Evolutionary conservation across 1,140 invertebrate genomes (phyloP).

Genomic region (Bactericera cockerelli): DNA sequence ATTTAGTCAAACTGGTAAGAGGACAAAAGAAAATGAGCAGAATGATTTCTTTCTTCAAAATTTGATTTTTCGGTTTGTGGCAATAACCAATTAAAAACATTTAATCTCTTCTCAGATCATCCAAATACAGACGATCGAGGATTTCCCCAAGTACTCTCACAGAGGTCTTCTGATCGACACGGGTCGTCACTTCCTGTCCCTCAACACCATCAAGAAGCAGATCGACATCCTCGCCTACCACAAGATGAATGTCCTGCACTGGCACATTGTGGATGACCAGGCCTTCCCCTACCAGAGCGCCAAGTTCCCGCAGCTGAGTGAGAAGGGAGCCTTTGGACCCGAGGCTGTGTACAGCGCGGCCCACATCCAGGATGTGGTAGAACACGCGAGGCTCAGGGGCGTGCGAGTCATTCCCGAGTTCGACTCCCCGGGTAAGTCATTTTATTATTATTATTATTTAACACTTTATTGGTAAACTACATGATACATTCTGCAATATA

Average conservation of each 20-base stretch:
- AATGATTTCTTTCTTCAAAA: no score
- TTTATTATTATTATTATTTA: no score
- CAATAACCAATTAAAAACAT: no score
- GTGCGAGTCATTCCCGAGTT: conserved; percentile 83
- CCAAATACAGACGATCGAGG: conserved; percentile 33
- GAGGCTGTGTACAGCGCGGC: conserved; percentile 45
- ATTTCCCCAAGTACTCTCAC: conserved; percentile 54
- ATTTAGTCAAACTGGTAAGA: no score
- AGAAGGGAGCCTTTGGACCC: conserved; percentile 53
- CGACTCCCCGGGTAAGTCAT: conserved; percentile 57
- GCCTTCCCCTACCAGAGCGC: conserved; percentile 70
- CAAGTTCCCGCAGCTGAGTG: conserved; percentile 46
- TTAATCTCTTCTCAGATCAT: background rate
- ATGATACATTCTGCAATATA: no score
- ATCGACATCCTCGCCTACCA: conserved; percentile 71
- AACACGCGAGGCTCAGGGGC: conserved; percentile 62
- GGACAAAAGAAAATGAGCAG: no score
- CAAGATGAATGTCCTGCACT: conserved; percentile 84
- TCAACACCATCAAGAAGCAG: conserved; percentile 42
- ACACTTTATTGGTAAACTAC: no score
- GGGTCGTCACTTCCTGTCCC: conserved; percentile 55
- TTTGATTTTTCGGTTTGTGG: no score
- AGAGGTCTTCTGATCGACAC: conserved; percentile 68
- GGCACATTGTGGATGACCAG: conserved; percentile 84
- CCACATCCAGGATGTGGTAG: conserved; percentile 49